Percentiles rank a stretch among this genome's conserved stretches.
Evolutionary conservation across 1,140 invertebrate species (phyloP).

Genomic region (Paramacrobiotus metropolitanus): DNA sequence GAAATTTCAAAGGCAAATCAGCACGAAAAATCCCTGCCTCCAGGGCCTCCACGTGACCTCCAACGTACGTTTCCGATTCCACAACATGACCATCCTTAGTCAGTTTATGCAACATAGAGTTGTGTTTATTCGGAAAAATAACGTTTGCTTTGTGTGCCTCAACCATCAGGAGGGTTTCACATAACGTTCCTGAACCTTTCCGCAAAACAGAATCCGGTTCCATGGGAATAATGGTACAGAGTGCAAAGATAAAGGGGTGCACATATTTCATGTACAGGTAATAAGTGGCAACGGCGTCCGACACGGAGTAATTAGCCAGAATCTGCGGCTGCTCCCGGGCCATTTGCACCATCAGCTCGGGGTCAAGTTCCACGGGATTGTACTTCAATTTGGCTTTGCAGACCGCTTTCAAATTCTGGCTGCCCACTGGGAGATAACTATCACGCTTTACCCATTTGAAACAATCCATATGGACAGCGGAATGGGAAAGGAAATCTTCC

Average conservation of each 20-base stretch:
- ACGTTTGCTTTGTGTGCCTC: constrained; percentile 87
- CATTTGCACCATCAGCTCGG: constrained; percentile 92
- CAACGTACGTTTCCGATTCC: constrained; percentile 91
- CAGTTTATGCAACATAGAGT: constrained; percentile 59
- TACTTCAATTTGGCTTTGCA: constrained; percentile 64
- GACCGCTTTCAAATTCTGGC: constrained; percentile 92
- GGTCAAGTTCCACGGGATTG: constrained; percentile 91
- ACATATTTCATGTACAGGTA: constrained; percentile 99
- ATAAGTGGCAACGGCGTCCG: constrained; percentile 95
- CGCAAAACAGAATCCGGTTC: constrained; percentile 90
- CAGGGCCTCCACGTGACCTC: constrained; percentile 89
- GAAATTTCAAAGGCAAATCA: constrained; percentile 66
- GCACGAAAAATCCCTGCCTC: constrained; percentile 90
- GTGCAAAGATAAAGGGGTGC: constrained; percentile 94
- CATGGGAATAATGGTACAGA: constrained; percentile 96
- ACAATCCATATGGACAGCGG: constrained; percentile 91
- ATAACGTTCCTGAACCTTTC: constrained; percentile 89
- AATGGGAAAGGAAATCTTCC: constrained; percentile 58
- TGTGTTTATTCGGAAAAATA: constrained; percentile 91
- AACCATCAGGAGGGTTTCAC: constrained; percentile 90
- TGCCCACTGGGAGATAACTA: constrained; percentile 86
- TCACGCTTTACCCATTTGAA: constrained; percentile 92
- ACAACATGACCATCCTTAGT: constrained; percentile 77
- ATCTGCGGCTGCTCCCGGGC: constrained; percentile 80
- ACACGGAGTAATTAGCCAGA: constrained; percentile 89